Evolutionary conservation across 2,888 invertebrate genomes (phyloP).

Genomic region (Tinea semifulvella): DNA sequence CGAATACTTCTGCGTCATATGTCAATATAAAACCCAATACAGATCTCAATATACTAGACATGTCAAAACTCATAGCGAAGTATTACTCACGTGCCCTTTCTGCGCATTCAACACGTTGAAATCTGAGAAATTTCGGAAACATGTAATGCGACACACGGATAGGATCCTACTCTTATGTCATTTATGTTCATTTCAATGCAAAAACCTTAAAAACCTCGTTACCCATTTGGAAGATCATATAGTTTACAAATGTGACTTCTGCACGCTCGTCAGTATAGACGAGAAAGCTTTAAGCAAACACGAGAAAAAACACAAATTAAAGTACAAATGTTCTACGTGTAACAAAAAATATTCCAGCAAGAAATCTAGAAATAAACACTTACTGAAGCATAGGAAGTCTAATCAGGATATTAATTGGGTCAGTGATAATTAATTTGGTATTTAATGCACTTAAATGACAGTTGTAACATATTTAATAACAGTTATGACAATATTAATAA

Average conservation of each 20-base stretch:
- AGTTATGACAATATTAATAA: no score
- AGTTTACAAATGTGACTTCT: constrained; percentile 23
- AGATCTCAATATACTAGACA: constrained; percentile 25
- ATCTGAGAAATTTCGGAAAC: constrained; percentile 29
- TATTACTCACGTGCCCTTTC: constrained; percentile 27
- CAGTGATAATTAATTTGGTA: no score
- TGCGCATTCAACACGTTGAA: constrained; percentile 40
- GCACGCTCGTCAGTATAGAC: constrained; percentile 18
- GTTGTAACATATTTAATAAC: no score
- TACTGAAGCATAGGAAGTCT: neutral
- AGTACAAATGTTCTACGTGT: neutral
- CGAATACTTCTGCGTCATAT: constrained; percentile 36
- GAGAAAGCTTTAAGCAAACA: constrained; percentile 21
- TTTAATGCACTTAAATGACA: no score
- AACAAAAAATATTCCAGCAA: neutral
- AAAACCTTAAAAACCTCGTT: neutral
- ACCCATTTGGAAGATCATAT: constrained; percentile 36
- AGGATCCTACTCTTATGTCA: constrained; percentile 37
- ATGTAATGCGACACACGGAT: constrained; percentile 36
- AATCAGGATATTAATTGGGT: no score
- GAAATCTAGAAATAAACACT: neutral
- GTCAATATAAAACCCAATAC: constrained; percentile 25
- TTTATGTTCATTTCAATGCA: constrained; percentile 26
- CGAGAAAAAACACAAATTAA: neutral
- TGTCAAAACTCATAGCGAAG: constrained; percentile 20